phyloP scores from a whole-genome alignment of 1,140 invertebrate species.

The Drosophila pallidifrons region DNA sequence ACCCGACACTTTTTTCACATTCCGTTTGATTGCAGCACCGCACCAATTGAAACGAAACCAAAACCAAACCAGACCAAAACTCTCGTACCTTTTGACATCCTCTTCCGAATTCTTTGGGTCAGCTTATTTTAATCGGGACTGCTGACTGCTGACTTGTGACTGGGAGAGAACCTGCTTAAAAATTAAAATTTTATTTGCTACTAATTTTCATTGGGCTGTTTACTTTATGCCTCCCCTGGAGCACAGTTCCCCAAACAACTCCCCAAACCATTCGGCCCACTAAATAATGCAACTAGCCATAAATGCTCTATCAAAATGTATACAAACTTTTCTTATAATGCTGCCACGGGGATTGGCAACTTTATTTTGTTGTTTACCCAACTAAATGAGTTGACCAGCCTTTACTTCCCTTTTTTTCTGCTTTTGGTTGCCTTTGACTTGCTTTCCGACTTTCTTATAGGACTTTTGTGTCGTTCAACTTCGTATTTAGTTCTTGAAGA shows the following conservation, averaged over 20 bases:
- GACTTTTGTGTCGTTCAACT: too few relatives aligned
- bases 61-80: constrained; percentile 4
- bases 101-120: constrained; percentile 22
- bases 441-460: too few relatives aligned
- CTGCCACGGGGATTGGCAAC: constrained; percentile 1
- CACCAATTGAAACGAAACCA: background rate
- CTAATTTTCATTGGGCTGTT: constrained; percentile 54
- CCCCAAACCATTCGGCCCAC: background rate
- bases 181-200: constrained; percentile 63
- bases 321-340: constrained; percentile 15
- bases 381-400: constrained; percentile 8
- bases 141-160: too few relatives aligned
- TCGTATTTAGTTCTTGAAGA: too few relatives aligned
- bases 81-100: background rate
- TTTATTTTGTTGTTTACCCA: constrained; percentile 4
- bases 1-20: constrained; percentile 49
- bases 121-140: constrained; percentile 2
- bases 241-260: too few relatives aligned
- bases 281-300: constrained; percentile 35
- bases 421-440: background rate
- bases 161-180: constrained; percentile 26
- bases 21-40: constrained; percentile 60
- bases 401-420: background rate
- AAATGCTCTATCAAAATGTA: constrained; percentile 31
- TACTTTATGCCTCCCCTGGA: background rate